Evolutionary conservation across 53 echinoderm and acorn worm species (phyloP).

Genomic region (Luidia sarsii): DNA sequence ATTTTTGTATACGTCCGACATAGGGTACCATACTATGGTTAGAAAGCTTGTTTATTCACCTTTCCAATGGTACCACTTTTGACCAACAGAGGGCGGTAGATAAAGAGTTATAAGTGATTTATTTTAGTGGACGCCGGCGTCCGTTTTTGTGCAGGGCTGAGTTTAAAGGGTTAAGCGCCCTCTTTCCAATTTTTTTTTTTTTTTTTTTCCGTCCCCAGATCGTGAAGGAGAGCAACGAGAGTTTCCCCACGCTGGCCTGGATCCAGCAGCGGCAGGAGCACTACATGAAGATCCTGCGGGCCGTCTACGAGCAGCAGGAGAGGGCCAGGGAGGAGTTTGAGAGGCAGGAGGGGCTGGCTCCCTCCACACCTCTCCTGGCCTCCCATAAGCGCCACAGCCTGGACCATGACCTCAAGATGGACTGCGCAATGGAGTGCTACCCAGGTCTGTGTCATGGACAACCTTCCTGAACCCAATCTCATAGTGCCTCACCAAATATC

Average conservation of each 20-base stretch:
- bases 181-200: background rate
- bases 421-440: conserved; percentile 77
- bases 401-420: conserved; percentile 84
- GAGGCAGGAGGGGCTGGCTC: conserved; percentile 76
- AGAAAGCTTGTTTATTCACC: too few relatives aligned
- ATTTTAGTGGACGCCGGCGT: too few relatives aligned
- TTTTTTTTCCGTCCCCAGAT: conserved; percentile 51
- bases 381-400: background rate
- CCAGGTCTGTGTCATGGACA: too few relatives aligned
- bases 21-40: too few relatives aligned
- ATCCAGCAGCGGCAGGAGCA: conserved; percentile 84
- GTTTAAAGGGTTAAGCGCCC: too few relatives aligned
- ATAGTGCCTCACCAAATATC: too few relatives aligned
- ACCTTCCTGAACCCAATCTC: too few relatives aligned
- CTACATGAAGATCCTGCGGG: conserved; percentile 85
- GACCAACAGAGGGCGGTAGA: too few relatives aligned
- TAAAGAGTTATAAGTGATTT: too few relatives aligned
- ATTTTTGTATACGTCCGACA: too few relatives aligned
- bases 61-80: too few relatives aligned
- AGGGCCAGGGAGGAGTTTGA: conserved; percentile 89
- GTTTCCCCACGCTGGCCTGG: conserved; percentile 78
- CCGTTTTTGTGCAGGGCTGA: too few relatives aligned
- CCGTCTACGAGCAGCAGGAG: conserved; percentile 94
- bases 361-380: background rate
- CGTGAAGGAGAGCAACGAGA: conserved; percentile 73